Conservation (phyloP, 2,888 invertebrate species). For the Drosophila limbata region DNA sequence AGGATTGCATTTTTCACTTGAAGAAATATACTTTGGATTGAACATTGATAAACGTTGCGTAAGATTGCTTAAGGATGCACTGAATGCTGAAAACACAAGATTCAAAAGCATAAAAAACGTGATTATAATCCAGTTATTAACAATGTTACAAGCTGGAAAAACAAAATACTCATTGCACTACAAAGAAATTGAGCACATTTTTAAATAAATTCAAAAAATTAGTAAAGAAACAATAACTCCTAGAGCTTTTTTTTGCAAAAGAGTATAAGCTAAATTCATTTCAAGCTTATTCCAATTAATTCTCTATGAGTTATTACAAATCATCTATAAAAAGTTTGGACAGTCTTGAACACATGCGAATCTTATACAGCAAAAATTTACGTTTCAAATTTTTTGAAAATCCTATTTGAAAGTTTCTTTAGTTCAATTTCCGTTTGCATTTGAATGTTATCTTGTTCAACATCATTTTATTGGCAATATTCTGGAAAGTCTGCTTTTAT, state of each 20-base stretch:
- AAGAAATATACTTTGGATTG: background rate
- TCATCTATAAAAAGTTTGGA: background rate
- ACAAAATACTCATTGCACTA: too few relatives aligned
- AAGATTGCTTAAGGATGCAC: background rate
- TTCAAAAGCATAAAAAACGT: background rate
- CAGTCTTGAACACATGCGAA: background rate
- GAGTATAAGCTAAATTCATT: background rate
- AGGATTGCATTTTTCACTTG: background rate
- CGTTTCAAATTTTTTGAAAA: background rate
- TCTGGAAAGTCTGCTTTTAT: slow-evolving; percentile 6
- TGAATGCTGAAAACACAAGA: background rate
- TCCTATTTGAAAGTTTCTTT: background rate
- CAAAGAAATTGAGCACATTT: too few relatives aligned
- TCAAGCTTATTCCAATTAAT: background rate
- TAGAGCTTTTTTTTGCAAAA: too few relatives aligned
- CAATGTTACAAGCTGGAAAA: too few relatives aligned
- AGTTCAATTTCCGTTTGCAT: slow-evolving; percentile 5
- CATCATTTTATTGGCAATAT: slow-evolving; percentile 14
- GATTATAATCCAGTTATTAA: background rate
- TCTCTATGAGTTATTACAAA: background rate
- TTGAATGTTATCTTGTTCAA: slow-evolving; percentile 9
- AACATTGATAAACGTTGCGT: background rate
- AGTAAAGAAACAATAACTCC: too few relatives aligned
- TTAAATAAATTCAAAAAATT: too few relatives aligned
- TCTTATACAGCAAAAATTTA: background rate